phyloP scores from a whole-genome alignment of 2,113 vertebrate genomes.

The Xiphophorus couchianus region DNA sequence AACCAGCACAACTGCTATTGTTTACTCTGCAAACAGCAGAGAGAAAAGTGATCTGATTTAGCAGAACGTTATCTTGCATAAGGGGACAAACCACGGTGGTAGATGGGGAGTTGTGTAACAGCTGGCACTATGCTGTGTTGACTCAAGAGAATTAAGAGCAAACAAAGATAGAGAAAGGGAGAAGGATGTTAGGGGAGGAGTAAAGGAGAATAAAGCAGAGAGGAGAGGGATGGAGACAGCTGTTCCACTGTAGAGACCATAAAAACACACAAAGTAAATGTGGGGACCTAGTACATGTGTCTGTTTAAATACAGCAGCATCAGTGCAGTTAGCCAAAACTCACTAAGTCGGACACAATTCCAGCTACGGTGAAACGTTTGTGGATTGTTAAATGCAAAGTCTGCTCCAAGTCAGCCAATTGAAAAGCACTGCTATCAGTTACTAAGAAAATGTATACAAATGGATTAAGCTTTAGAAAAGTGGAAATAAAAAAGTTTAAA shows the following conservation, averaged over 20 bases:
- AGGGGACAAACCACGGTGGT: conserved; percentile 31
- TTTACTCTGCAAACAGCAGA: conserved; percentile 59
- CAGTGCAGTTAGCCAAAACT: conserved; percentile 17
- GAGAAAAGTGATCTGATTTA: conserved; percentile 56
- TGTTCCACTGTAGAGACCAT: conserved; percentile 61
- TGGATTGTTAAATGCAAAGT: not conserved
- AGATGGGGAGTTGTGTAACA: conserved; percentile 63
- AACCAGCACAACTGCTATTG: conserved; percentile 39
- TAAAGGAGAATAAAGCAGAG: conserved; percentile 33
- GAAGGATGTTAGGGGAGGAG: conserved; percentile 24
- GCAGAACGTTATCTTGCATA: conserved; percentile 40
- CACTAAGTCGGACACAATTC: too few relatives aligned
- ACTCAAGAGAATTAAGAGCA: conserved; percentile 68
- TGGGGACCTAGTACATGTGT: conserved; percentile 38
- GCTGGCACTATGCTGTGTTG: conserved; percentile 73
- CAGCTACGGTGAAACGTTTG: not conserved
- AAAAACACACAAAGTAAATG: conserved; percentile 63
- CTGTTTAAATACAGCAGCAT: conserved; percentile 46
- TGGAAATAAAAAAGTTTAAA: not conserved
- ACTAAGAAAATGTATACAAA: not conserved
- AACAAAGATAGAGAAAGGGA: conserved; percentile 63
- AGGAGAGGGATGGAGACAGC: conserved; percentile 59
- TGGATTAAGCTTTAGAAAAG: not conserved
- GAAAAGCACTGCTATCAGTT: not conserved
- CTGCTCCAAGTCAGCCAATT: not conserved